A percentile compares a stretch with the other conserved stretches of the same genome.
Conservation (phyloP, 2,888 invertebrate species). For the Ctena decussata region DNA sequence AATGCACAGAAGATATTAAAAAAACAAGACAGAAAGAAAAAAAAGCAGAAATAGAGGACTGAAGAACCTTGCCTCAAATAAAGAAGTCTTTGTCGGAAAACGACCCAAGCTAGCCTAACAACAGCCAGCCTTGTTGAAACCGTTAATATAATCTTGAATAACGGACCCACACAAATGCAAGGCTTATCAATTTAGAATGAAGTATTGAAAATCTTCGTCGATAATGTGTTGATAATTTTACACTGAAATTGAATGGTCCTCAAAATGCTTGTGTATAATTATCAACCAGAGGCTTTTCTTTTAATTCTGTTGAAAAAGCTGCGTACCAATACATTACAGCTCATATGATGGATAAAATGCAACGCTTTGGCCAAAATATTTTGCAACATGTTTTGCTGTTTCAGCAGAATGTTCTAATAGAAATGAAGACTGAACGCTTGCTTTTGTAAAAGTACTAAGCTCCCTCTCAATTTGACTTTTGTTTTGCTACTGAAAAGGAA, state of each 20-base stretch:
- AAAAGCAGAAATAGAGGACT: not conserved
- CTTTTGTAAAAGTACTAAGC: too few relatives aligned
- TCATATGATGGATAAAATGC: too few relatives aligned
- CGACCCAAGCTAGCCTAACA: not conserved
- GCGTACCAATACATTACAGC: conserved; percentile 7
- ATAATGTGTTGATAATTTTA: conserved; percentile 66
- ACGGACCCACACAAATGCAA: conserved; percentile 28
- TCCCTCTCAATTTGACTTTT: too few relatives aligned
- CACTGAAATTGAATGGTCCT: conserved; percentile 59
- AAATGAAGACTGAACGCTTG: too few relatives aligned
- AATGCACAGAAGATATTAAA: not conserved
- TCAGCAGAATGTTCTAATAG: too few relatives aligned
- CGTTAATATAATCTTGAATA: conserved; percentile 28
- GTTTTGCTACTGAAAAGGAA: too few relatives aligned
- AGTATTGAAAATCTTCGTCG: conserved; percentile 51
- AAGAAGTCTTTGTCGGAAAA: not conserved
- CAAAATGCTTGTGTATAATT: conserved; percentile 49
- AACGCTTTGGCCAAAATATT: too few relatives aligned
- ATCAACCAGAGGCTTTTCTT: conserved; percentile 28
- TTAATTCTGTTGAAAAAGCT: not conserved
- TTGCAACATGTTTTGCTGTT: too few relatives aligned
- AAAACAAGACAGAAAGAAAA: not conserved
- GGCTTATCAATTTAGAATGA: conserved; percentile 52
- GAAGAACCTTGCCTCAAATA: not conserved
- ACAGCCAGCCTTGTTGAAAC: conserved; percentile 14